Percentiles rank a stretch among this genome's conserved stretches.
Evolutionary conservation across 2,888 invertebrate species (phyloP).

Genomic region (Cacoxenus indagator): DNA sequence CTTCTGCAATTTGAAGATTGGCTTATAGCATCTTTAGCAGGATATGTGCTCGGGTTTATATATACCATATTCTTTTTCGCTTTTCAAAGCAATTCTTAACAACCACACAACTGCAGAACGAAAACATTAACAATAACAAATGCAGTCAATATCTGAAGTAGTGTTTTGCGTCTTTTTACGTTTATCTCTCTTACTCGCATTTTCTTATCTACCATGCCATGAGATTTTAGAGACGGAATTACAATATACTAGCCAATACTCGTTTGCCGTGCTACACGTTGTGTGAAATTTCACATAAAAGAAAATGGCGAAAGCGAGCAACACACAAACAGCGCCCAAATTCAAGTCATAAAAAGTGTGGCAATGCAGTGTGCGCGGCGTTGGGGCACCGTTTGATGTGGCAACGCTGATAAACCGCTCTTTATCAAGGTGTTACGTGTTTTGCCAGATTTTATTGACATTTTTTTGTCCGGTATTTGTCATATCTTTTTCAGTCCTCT

Average conservation of each 20-base stretch:
- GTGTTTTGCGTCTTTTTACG: background rate
- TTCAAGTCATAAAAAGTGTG: background rate
- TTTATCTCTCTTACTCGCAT: background rate
- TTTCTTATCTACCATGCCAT: background rate
- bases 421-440: background rate
- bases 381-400: background rate
- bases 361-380: background rate
- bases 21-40: background rate
- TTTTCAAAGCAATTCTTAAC: background rate
- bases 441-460: background rate
- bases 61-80: slow-evolving; percentile 21
- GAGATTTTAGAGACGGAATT: background rate
- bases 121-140: slow-evolving; percentile 25
- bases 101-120: slow-evolving; percentile 3
- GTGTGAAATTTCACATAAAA: background rate
- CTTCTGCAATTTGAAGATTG: slow-evolving; percentile 13
- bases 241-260: background rate
- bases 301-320: background rate
- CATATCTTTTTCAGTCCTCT: background rate
- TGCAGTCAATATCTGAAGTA: background rate
- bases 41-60: background rate
- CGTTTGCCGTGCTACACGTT: background rate
- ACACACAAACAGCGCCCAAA: background rate
- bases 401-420: background rate
- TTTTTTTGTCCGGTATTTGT: background rate